Evolutionary conservation across 2,797 vertebrate species (phyloP), one percentile per base, ranked within the genome.

Genomic region (Parauchenoglanis ngamensis): DNA sequence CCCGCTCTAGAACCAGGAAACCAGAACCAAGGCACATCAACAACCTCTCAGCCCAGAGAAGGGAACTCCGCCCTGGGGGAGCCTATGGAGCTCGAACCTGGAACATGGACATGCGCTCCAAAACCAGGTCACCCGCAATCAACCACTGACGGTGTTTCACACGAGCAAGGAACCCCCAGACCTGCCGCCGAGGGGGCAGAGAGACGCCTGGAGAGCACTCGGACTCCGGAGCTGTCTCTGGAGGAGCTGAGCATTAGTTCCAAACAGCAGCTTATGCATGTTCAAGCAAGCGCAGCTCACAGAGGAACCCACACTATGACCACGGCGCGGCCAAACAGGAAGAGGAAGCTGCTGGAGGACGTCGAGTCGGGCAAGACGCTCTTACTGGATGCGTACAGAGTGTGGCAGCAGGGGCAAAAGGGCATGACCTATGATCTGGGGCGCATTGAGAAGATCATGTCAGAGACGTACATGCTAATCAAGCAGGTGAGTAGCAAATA

Each of bases 331-430:
- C 95, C 96, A 78, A 97, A 91, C 94, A 96, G 98, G 87, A 99
- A 99, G 92, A 96, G 98, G 92, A 99, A 99, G 88, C 95, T 99
- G 67, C 92, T 98, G 10, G 97, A 98, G 88, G 98, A 99, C 57
- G 96, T 96, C 0, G 98, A 99, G 93, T 97, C 97, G 0, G 98
- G 98, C 90, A 98, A 98, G 93, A 98, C 96, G 0, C 95, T 99
- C 3, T 95, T 99, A 31, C 94, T 99, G 1, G 98, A 99, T 0
- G 98, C 98, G 4, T 99, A 99, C 90, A 95, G 97, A 0, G 97
- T 99, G 28, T 99, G 98, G 98, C 98, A 99, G 93, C 98, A 99
- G 84, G 98, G 98, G 31, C 98, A 99, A 93, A 99, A 99, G 89
- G 97, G 97, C 19, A 95, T 98, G 96, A 96, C 98, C 87, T 98